Base-by-base conservation (phyloP, 2,888 invertebrate species). In the Tenthredo mesomela region DNA sequence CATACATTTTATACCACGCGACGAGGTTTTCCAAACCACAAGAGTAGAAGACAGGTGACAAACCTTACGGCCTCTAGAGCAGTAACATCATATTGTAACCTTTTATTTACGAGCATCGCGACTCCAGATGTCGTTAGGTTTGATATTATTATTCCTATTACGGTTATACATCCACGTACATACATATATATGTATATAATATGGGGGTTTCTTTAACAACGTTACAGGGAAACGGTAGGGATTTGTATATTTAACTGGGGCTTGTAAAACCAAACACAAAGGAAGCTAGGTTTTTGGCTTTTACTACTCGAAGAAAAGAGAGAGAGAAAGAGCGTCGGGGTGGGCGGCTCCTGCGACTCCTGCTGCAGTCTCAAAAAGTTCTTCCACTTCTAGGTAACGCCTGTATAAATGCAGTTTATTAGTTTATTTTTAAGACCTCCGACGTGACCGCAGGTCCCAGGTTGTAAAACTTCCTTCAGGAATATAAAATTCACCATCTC, bases 381-480 rank as follows among this genome's bases (percentile, higher is more conserved):
- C 82, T 67, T 33, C 82, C 85, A 75, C 85, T 85, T 85, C 85
- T 85, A 40, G 82, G 85, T 85, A 85, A 40, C 29, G 50, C 21
- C 50, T 65, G 73, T 85, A 73, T 82, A 85, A 85, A 82, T 85
- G 85, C 82, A 85, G 86, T 91, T 90, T 91, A 90, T 91, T 90
- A 87, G 91, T 91, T 91, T 91, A 91, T 91, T 91, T 90, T 89
- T 86, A 88, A 87, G 87, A 87, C 87, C 86, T 70, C 82, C 67
- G 47, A 65, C 82, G 82, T 86, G 85, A 84, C 84, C 84, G 84
- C 84, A 84, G 77, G 25, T 67, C 43, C 82, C 82, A 21, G 73
- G 73, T 67, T 82, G 85, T 85, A 82, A 85, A 83, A 85, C 83
- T 83, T 15, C 25, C 65, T 82, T 75, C 33, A 50, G 85, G 65